These are phyloP conservation scores for Philereme transversata DNA, from an alignment of 2,888 invertebrate genomes.

Conservation along the genomic window DNA sequence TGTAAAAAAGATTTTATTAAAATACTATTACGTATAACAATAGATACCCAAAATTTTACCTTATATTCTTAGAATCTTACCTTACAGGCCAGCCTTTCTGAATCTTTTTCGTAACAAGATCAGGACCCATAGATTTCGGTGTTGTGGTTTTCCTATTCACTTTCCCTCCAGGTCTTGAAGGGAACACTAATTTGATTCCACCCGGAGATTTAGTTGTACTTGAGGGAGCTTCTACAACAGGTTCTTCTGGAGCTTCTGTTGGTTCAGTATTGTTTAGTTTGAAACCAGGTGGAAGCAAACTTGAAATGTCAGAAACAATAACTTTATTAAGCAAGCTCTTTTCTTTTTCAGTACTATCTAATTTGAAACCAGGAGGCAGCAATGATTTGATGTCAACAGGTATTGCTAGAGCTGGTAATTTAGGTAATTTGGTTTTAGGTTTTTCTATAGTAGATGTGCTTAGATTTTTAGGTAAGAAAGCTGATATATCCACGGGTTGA, in stretches of 20 bases:
- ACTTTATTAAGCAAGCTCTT: conserved; percentile 52
- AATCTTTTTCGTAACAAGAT: conserved; percentile 85
- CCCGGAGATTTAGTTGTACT: conserved; percentile 73
- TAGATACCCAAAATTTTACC: background rate
- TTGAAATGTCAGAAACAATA: conserved; percentile 81
- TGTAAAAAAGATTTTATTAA: conserved; percentile 52
- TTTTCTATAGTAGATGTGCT: conserved; percentile 59
- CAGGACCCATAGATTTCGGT: conserved; percentile 79
- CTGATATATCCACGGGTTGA: conserved; percentile 76
- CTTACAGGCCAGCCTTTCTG: conserved; percentile 94
- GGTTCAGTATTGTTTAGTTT: conserved; percentile 63
- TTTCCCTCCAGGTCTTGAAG: conserved; percentile 89
- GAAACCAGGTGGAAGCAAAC: conserved; percentile 86
- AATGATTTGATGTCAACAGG: conserved; percentile 84
- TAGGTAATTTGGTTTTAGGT: conserved; percentile 48
- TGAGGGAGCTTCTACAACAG: conserved; percentile 36
- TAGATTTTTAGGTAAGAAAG: conserved; percentile 85
- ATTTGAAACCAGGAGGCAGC: conserved; percentile 85
- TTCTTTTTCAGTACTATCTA: conserved; percentile 55
- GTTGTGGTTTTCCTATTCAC: conserved; percentile 84
- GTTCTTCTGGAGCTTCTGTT: conserved; percentile 36
- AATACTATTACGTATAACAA: background rate
- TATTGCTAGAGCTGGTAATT: conserved; percentile 53
- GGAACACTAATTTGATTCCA: conserved; percentile 89
- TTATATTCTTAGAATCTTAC: conserved; percentile 59